Evolutionary conservation across 2,888 invertebrate genomes (phyloP).

Genomic region (Belgica antarctica): DNA sequence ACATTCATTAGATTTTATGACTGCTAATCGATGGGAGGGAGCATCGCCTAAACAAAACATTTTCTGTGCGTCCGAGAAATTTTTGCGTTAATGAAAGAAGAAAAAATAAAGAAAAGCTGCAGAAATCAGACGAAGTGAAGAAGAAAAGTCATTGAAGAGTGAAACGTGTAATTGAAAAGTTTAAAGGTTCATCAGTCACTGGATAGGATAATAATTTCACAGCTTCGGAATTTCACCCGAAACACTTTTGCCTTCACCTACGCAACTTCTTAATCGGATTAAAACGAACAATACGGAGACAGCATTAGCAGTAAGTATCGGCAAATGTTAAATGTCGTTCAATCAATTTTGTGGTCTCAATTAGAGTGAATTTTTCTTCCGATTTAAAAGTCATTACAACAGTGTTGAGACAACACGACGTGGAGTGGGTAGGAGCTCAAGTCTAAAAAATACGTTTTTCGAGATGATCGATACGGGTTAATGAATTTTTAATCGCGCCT

Average conservation of each 20-base stretch:
- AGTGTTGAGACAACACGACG: neutral
- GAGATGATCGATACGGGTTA: neutral
- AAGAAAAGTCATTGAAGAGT: constrained; percentile 8
- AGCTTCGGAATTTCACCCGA: too few relatives aligned
- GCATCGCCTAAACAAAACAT: constrained; percentile 20
- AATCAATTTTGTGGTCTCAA: neutral
- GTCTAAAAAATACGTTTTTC: neutral
- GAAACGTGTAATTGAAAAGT: neutral
- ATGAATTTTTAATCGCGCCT: neutral
- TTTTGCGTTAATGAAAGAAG: constrained; percentile 1
- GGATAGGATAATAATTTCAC: neutral
- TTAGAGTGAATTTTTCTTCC: neutral
- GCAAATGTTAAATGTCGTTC: neutral
- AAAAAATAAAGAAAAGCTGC: neutral
- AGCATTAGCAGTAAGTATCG: neutral
- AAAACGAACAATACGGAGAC: neutral
- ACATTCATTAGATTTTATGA: constrained; percentile 23
- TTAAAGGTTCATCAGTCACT: too few relatives aligned
- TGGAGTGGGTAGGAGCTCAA: neutral
- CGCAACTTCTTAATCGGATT: neutral
- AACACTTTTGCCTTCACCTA: neutral
- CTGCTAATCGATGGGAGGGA: constrained; percentile 17
- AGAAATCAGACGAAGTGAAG: neutral
- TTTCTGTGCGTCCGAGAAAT: neutral
- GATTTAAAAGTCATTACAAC: neutral